Evolutionary conservation across 2,888 invertebrate species (phyloP), one percentile per base, ranked within the genome.

Genomic region (Ectemnius continuus): DNA sequence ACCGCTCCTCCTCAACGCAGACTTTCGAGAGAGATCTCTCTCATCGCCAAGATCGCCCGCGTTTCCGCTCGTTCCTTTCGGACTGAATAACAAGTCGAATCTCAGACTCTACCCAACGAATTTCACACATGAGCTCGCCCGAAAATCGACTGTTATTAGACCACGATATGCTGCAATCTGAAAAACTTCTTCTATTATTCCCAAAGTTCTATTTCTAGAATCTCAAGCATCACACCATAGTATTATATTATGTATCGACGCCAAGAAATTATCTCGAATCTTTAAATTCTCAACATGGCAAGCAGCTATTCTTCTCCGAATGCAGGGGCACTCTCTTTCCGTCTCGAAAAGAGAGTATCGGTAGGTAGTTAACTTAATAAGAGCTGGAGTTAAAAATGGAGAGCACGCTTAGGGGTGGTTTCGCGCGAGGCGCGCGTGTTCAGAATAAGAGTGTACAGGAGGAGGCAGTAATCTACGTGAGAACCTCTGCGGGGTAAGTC

Each of bases 401-500:
- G n/a, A 48, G 2, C 36, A 23, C 26, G 47, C 26, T 18, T 18
- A 26, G 16, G 13, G 61, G 61, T 48, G 59, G 58, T 67, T 60
- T 59, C 45, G 48, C 64, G 58, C 36, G 36, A 36, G 36, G 52
- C 57, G 26, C 13, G 36, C 45, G 61, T 57, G 26, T 16, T 57
- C 28, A 47, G 18, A 48, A n/a, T 3, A 47, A 71, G 60, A 67
- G 75, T 23, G 36, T 36, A 36, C 36, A 56, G 36, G 74, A 73
- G 70, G 70, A 78, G 67, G 58, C 73, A 63, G 82, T 88, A 86
- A 89, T 89, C 89, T 88, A 88, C 88, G 90, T 88, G 88, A 89
- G 89, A 90, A 90, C 88, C 87, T 88, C 87, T 88, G 87, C 82
- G 85, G 86, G 85, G 85, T 85, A 85, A 86, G 85, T 87, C 88